These are phyloP conservation scores for Pangasius sanitwongsei DNA, from an alignment of 2,797 vertebrate species.

Conservation along the genomic window DNA sequence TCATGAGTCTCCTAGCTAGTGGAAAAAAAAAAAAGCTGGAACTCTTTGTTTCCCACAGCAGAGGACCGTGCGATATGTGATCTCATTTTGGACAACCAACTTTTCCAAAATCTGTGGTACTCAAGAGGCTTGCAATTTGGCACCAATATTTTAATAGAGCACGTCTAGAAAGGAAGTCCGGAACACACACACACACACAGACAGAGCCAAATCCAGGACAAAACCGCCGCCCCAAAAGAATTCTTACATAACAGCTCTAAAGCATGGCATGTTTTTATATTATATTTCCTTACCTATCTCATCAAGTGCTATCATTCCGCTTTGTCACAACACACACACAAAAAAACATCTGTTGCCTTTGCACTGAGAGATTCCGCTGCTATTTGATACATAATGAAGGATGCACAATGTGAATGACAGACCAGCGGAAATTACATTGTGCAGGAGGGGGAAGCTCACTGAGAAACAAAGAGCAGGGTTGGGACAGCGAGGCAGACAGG, in stretches of 20 bases:
- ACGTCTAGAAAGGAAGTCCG: slow-evolving; percentile 2
- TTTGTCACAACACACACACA: background rate
- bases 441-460: background rate
- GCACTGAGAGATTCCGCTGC: background rate
- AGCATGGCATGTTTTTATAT: slow-evolving; percentile 25
- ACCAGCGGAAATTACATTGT: slow-evolving; percentile 6
- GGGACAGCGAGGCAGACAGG: background rate
- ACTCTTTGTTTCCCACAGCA: slow-evolving; percentile 23
- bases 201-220: slow-evolving; percentile 62
- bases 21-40: background rate
- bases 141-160: slow-evolving; percentile 27
- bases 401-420: slow-evolving; percentile 25
- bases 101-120: background rate
- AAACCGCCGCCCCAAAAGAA: slow-evolving; percentile 57
- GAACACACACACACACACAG: slow-evolving; percentile 13
- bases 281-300: background rate
- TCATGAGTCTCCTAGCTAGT: background rate
- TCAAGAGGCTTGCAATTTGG: slow-evolving; percentile 2
- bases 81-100: slow-evolving; percentile 18
- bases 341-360: slow-evolving; percentile 10
- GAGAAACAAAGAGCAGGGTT: background rate
- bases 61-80: slow-evolving; percentile 24
- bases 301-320: background rate
- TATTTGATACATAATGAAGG: slow-evolving; percentile 15
- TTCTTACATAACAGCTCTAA: slow-evolving; percentile 50